Evolutionary conservation across 2,888 invertebrate species (phyloP).

Genomic region (Drosophila niveifrons): DNA sequence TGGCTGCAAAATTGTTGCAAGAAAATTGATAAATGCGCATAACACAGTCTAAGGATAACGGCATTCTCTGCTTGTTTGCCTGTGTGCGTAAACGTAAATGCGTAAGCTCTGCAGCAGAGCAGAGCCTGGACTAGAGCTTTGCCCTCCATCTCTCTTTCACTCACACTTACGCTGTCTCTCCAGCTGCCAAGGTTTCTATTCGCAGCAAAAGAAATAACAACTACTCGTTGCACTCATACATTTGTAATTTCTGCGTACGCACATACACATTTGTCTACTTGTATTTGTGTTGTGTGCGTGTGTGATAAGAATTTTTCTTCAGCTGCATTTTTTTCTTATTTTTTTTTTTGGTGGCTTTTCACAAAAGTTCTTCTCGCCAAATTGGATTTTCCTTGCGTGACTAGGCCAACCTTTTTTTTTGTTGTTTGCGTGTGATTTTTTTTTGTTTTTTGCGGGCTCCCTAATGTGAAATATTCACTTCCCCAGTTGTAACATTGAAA

Average conservation of each 20-base stretch:
- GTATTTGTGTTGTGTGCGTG: slow-evolving; percentile 13
- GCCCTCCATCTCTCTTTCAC: slow-evolving; percentile 25
- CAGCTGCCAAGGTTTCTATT: slow-evolving; percentile 49
- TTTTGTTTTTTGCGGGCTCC: slow-evolving; percentile 37
- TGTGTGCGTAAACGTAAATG: slow-evolving; percentile 69
- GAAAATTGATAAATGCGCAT: slow-evolving; percentile 56
- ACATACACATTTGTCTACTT: slow-evolving; percentile 1
- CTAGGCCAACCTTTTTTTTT: slow-evolving; percentile 37
- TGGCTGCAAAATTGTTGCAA: slow-evolving; percentile 42
- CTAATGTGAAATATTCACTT: slow-evolving; percentile 40
- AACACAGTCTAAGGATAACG: slow-evolving; percentile 48
- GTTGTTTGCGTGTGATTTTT: slow-evolving; percentile 37
- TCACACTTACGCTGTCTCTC: slow-evolving; percentile 9
- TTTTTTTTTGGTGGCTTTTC: slow-evolving; percentile 25
- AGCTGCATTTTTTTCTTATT: slow-evolving; percentile 31
- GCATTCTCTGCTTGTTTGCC: slow-evolving; percentile 17
- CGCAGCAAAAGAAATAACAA: slow-evolving; percentile 17
- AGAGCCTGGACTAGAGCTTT: slow-evolving; percentile 58
- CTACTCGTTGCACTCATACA: slow-evolving; percentile 34
- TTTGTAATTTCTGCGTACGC: slow-evolving; percentile 8
- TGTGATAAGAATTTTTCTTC: slow-evolving; percentile 41
- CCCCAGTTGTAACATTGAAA: slow-evolving; percentile 57
- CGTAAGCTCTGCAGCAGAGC: slow-evolving; percentile 54
- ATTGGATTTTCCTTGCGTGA: slow-evolving; percentile 46
- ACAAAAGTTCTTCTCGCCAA: slow-evolving; percentile 22